Base-by-base conservation (phyloP, 2,797 vertebrate species). In the Sebastiscus tertius region DNA sequence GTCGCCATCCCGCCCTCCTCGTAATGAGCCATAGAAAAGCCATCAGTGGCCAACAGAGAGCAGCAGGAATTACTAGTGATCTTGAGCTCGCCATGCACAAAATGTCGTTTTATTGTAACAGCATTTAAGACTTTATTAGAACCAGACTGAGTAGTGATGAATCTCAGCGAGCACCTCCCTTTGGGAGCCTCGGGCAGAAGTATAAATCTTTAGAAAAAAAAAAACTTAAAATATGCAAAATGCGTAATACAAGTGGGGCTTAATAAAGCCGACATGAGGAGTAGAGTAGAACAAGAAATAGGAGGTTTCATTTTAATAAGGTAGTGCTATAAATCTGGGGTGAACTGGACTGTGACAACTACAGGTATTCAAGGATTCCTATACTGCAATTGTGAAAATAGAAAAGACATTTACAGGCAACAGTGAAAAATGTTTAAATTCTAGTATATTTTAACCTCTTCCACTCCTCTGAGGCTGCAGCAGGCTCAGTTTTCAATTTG, bases 21-120 rank as follows among this genome's bases (percentile, higher is more conserved):
- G 77, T 92, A 93, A 94, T 88, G 87, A 85, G 80, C 74, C 87
- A 89, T 83, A 90, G 86, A 92, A 89, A 91, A 93, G 87, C 60
- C 77, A 94, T 87, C 83, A 90, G 77, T 66, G 60, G 82, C 79
- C 83, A 74, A 67, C 61, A 74, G 88, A 92, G 90, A 88, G 77
- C 24, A 59, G 82, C 42, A 63, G 73, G 65, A 86, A 92, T 89
- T 87, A 83, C 89, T 79, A 78, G 87, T 69, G 84, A 89, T 91
- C 83, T 86, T 78, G 69, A 83, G 80, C 77, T 76, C 33, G 11
- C 55, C 69, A 69, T 79, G 80, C 71, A 69, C 81, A 74, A 82
- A 84, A 85, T 87, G 29, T 72, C 24, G 65, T 87, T 89, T 87
- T 82, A 87, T 85, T 81, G 79, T 71, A 80, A 64, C 70, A 59